Evolutionary conservation across 2,888 invertebrate genomes (phyloP).

Genomic region (Uloborus plumipes): DNA sequence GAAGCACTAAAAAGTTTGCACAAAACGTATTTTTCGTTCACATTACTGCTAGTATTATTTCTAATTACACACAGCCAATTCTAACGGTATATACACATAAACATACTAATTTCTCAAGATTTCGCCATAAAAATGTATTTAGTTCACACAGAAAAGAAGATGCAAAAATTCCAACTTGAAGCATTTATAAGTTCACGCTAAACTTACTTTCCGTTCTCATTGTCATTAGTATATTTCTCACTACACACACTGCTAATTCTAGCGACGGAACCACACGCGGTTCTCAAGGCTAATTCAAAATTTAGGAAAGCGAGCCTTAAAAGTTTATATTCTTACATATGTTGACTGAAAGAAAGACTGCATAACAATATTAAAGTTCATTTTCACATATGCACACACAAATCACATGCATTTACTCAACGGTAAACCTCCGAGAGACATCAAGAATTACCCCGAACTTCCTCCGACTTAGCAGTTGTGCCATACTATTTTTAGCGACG

Average conservation of each 20-base stretch:
- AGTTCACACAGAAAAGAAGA: not conserved
- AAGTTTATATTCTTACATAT: too few species aligned
- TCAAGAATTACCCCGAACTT: too few species aligned
- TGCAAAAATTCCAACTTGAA: not conserved
- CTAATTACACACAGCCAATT: not conserved
- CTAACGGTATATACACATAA: not conserved
- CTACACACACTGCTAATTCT: not conserved
- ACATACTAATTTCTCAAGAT: too few species aligned
- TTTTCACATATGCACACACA: too few species aligned
- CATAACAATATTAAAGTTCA: too few species aligned
- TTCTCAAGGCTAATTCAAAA: not conserved
- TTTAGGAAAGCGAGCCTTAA: not conserved
- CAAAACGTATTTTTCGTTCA: constrained; percentile 54
- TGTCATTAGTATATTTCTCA: constrained; percentile 31
- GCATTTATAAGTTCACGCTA: not conserved
- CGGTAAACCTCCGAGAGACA: too few species aligned
- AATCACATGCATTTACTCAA: too few species aligned
- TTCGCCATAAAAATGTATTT: not conserved
- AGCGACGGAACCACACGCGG: not conserved
- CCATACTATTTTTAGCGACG: too few species aligned
- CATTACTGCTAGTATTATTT: constrained; percentile 30
- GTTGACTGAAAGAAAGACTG: too few species aligned
- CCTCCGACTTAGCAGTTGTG: too few species aligned
- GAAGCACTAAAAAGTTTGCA: not conserved
- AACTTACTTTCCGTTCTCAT: constrained; percentile 62